Conservation (phyloP, 2,888 invertebrate genomes). For the Leptopilina myrica region DNA sequence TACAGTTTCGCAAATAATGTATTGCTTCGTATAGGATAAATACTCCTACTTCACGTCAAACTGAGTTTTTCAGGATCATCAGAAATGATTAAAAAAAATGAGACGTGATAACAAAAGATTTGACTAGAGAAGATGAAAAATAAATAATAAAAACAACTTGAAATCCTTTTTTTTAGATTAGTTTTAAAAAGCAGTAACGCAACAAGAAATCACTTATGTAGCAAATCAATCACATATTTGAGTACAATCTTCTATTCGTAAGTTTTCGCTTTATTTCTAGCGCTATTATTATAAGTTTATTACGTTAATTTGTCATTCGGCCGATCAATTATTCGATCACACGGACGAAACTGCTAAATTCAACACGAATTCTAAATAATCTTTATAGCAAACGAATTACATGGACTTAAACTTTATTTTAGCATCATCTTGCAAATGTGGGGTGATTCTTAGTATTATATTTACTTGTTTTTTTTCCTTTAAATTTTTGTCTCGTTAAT, state of each 20-base stretch:
- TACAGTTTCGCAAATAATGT: slow-evolving; percentile 74
- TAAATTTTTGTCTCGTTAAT: slow-evolving; percentile 60
- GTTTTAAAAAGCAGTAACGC: slow-evolving; percentile 41
- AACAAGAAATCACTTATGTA: slow-evolving; percentile 60
- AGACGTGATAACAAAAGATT: slow-evolving; percentile 39
- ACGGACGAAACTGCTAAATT: slow-evolving; percentile 71
- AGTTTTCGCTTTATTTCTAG: slow-evolving; percentile 52
- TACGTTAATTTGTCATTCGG: slow-evolving; percentile 61
- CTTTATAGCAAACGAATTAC: slow-evolving; percentile 67
- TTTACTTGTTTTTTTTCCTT: slow-evolving; percentile 50
- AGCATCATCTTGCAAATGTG: slow-evolving; percentile 58
- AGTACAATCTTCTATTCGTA: slow-evolving; percentile 63
- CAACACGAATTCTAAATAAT: slow-evolving; percentile 69
- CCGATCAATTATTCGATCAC: slow-evolving; percentile 67
- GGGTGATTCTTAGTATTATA: slow-evolving; percentile 55
- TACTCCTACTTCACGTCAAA: slow-evolving; percentile 69
- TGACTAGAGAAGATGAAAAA: slow-evolving; percentile 53
- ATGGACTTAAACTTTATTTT: slow-evolving; percentile 60
- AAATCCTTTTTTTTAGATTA: slow-evolving; percentile 46
- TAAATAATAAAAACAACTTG: slow-evolving; percentile 9
- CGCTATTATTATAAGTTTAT: slow-evolving; percentile 59
- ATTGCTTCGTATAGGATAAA: slow-evolving; percentile 72
- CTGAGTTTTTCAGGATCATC: slow-evolving; percentile 16
- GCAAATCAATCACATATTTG: slow-evolving; percentile 67
- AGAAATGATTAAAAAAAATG: slow-evolving; percentile 29